These are phyloP conservation scores for Sinosuthora webbiana DNA, from an alignment of 2,113 vertebrate genomes.

Conservation along the genomic window DNA sequence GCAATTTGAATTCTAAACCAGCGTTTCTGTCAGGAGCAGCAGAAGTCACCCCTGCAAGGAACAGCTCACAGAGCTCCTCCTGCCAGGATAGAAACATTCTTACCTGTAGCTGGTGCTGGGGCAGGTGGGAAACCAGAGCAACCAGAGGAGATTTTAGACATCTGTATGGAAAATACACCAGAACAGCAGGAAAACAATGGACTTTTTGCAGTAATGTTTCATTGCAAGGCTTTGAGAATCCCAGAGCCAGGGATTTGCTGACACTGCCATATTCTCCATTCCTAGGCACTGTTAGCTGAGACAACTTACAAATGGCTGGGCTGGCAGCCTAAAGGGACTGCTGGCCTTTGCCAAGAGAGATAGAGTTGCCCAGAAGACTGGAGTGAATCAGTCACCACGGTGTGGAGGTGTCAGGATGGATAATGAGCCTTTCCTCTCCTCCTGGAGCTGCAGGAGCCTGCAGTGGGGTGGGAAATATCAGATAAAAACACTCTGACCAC, in stretches of 20 bases:
- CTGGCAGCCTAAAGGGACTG: slow-evolving; percentile 21
- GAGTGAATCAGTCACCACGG: not conserved
- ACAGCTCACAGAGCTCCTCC: not conserved
- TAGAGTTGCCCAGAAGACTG: not conserved
- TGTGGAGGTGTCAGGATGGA: slow-evolving; percentile 26
- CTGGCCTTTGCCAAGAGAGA: slow-evolving; percentile 38
- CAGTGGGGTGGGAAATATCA: not conserved
- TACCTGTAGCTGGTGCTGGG: not conserved
- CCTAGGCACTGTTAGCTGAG: not conserved
- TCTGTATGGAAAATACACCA: not conserved
- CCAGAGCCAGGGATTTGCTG: not conserved
- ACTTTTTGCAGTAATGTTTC: fast-evolving
- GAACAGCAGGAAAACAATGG: not conserved
- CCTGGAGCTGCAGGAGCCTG: not conserved
- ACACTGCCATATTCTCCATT: not conserved
- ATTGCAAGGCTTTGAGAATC: not conserved
- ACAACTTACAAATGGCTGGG: slow-evolving; percentile 12
- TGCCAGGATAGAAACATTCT: not conserved
- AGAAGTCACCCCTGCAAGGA: not conserved
- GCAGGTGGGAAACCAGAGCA: not conserved
- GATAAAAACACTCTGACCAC: not conserved
- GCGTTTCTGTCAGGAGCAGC: not conserved
- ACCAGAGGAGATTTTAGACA: not conserved
- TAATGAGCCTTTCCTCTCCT: not conserved
- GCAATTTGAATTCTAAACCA: not conserved